Evolutionary conservation across 2,113 vertebrate species (phyloP), one percentile per base, ranked within the genome.

Genomic region (Mirza zaza): DNA sequence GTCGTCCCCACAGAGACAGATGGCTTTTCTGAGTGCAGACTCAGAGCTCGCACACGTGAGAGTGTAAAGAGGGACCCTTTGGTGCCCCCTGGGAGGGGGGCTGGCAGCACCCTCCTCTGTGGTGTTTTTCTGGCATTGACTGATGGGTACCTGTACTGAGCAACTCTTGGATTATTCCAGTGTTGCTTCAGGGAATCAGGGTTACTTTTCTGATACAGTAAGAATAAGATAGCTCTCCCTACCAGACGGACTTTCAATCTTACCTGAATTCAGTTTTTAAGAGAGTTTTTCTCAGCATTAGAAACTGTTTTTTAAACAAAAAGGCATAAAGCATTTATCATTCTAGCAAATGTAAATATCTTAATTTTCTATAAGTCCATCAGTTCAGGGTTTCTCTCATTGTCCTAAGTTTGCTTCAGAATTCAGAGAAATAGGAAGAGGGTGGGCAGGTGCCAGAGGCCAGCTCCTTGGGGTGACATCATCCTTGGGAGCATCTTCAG

Each of bases 251-350:
- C 1, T 88, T 81, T 80, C 71, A 39, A 3, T 73, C 36, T 84
- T 65, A 63, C 52, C 39, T 76, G 29, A 34, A n/a, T 86, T 93
- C 73, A 21, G 5, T 65, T 96, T 86, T 39, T 88, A 9, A 84
- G 91, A 94, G 50, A n/a, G 14, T 80, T 76, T 96, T 73, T 79
- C 23, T 93, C 71, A 59, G 39, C 27, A 68, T 57, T n/a, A 91
- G 36, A 63, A 93, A 91, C 10, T 6, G 11, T 73, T 89, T 55
- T 82, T 70, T 15, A 57, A n/a, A 68, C 27, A n/a, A 68, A 87
- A 86, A 12, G 70, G 7, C 50, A 45, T 11, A 8, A n/a, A n/a
- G 32, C 75, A 52, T 85, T 91, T 77, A 91, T 93, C 50, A 85
- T 91, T 85, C 55, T 73, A 73, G n/a, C 20, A 63, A 76, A 84